Conservation (phyloP, 2,797 vertebrate genomes). For the Hafferia zeledoni region DNA sequence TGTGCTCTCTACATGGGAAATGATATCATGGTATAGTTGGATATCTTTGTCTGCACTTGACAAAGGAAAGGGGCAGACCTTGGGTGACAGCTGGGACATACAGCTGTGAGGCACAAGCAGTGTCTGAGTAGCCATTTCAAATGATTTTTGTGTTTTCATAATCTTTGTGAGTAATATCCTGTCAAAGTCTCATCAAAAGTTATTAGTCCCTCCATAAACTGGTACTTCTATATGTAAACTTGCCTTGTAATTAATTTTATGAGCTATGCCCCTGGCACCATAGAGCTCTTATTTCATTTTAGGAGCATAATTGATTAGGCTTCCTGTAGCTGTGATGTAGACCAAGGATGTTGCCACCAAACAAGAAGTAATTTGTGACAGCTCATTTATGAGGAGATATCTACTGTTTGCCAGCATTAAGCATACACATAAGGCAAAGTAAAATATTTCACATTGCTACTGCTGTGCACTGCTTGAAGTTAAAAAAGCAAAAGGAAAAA, state of each 20-base stretch:
- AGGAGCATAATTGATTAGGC: slow-evolving; percentile 69
- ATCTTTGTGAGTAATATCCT: slow-evolving; percentile 55
- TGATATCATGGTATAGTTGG: accelerated
- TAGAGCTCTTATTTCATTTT: slow-evolving; percentile 68
- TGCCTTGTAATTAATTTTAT: slow-evolving; percentile 70
- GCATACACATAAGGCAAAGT: not conserved
- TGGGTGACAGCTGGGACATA: slow-evolving; percentile 78
- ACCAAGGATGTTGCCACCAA: slow-evolving; percentile 42
- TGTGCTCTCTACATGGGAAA: not conserved
- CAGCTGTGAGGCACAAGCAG: slow-evolving; percentile 81
- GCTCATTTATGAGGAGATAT: slow-evolving; percentile 36
- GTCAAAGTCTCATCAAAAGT: slow-evolving; percentile 64
- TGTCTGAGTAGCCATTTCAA: slow-evolving; percentile 72
- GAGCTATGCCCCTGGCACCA: slow-evolving; percentile 58
- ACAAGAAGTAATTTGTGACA: slow-evolving; percentile 59
- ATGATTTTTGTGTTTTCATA: slow-evolving; percentile 59
- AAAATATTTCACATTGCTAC: slow-evolving; percentile 42
- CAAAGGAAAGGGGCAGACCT: slow-evolving; percentile 40
- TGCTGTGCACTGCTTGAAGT: not conserved
- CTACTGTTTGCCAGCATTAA: not conserved
- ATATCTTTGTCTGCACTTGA: not conserved
- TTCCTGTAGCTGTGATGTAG: slow-evolving; percentile 62
- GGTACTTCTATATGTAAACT: slow-evolving; percentile 68
- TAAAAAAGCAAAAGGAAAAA: not conserved
- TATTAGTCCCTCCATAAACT: slow-evolving; percentile 65